phyloP scores from a whole-genome alignment of 2,113 vertebrate genomes.

The Etia nguti region DNA sequence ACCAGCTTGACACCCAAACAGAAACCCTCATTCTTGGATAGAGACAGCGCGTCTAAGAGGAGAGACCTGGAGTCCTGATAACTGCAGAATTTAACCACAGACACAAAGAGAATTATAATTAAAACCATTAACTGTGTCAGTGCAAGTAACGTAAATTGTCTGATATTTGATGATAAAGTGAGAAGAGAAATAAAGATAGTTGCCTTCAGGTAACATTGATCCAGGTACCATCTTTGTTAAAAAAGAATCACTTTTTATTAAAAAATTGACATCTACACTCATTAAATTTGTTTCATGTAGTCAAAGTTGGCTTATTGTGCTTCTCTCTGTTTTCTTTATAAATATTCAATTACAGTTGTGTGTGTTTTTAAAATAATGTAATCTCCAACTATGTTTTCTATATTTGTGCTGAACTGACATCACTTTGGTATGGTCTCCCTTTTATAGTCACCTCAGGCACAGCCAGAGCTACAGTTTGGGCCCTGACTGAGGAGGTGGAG shows the following conservation, averaged over 20 bases:
- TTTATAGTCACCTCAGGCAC: not conserved
- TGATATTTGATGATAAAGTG: not conserved
- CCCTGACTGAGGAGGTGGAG: not conserved
- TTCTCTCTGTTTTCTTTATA: not conserved
- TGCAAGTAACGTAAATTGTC: not conserved
- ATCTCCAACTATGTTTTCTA: not conserved
- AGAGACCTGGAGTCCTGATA: constrained; percentile 72
- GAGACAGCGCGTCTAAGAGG: constrained; percentile 55
- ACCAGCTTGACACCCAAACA: constrained; percentile 85
- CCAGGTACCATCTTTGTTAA: constrained; percentile 74
- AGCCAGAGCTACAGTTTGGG: not conserved
- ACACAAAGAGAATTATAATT: not conserved
- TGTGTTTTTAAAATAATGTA: not conserved
- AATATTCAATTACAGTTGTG: not conserved
- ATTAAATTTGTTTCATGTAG: not conserved
- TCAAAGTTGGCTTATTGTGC: not conserved
- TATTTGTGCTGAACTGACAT: not conserved
- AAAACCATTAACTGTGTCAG: not conserved
- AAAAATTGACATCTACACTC: not conserved
- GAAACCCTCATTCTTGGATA: constrained; percentile 61
- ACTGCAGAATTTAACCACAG: not conserved
- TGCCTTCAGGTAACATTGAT: constrained; percentile 89
- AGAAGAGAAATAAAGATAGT: not conserved
- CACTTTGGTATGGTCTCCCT: not conserved
- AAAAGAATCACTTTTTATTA: not conserved